Evolutionary conservation across 1,140 invertebrate species (phyloP).

Genomic region (Delia radicum): DNA sequence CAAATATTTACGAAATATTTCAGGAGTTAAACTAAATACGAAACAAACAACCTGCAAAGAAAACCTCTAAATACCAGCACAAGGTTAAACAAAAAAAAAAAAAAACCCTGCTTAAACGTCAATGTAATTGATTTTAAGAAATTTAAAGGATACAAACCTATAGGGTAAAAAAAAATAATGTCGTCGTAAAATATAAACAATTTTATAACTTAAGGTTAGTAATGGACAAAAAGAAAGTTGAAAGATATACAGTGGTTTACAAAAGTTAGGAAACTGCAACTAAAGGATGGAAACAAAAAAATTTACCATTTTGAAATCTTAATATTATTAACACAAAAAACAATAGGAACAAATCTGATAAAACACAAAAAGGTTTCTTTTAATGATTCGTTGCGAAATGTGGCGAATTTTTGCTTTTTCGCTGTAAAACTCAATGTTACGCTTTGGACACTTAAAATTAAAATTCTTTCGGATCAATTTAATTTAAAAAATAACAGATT

Average conservation of each 20-base stretch:
- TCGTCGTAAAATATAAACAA: neutral
- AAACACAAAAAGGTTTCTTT: too few species aligned
- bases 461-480: too few species aligned
- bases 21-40: neutral
- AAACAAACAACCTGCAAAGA: neutral
- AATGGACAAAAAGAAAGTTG: neutral
- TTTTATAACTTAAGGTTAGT: neutral
- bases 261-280: neutral
- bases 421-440: too few species aligned
- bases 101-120: neutral
- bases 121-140: neutral
- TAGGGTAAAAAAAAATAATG: neutral
- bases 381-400: too few species aligned
- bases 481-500: too few species aligned
- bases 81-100: neutral
- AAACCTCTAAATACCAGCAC: neutral
- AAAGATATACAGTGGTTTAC: neutral
- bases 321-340: too few species aligned
- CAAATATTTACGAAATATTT: neutral
- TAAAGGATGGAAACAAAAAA: neutral
- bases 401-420: too few species aligned
- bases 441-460: too few species aligned
- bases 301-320: too few species aligned
- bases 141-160: neutral
- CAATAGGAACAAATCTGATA: too few species aligned